A percentile compares a stretch with the other conserved stretches of the same genome.
These are phyloP conservation scores for Turritopsis rubra DNA, from an alignment of 30 jellyfish, hydroid and myxozoan species.

Conservation along the genomic window DNA sequence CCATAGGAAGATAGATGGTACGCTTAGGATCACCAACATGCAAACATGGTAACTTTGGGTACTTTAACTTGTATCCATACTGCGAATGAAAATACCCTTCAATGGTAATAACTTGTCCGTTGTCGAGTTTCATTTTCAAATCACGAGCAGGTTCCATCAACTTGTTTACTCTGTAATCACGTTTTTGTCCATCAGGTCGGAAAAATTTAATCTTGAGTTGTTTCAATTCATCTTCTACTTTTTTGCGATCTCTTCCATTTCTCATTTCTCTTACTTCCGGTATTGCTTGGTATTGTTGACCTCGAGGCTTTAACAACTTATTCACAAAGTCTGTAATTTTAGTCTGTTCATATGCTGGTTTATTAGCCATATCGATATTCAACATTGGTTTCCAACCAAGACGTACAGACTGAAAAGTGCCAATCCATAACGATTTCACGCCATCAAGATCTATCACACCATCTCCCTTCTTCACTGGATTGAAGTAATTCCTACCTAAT, in stretches of 20 bases:
- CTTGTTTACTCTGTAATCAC: slow-evolving; percentile 36
- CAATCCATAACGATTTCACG: slow-evolving; percentile 52
- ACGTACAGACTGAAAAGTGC: slow-evolving; percentile 38
- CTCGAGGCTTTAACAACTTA: background rate
- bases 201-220: slow-evolving; percentile 34
- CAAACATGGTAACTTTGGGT: slow-evolving; percentile 50
- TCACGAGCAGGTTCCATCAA: slow-evolving; percentile 34
- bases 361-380: slow-evolving; percentile 39
- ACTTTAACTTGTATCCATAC: slow-evolving; percentile 32
- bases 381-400: slow-evolving; percentile 47
- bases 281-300: background rate
- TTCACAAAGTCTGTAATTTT: slow-evolving; percentile 28
- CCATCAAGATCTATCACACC: slow-evolving; percentile 37
- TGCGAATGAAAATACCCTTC: slow-evolving; percentile 40
- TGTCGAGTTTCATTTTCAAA: slow-evolving; percentile 29
- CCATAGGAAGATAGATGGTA: slow-evolving; percentile 52
- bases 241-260: slow-evolving; percentile 9
- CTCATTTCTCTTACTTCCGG: background rate
- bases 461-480: slow-evolving; percentile 21
- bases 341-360: slow-evolving; percentile 39
- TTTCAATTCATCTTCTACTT: slow-evolving; percentile 19
- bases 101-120: slow-evolving; percentile 20
- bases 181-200: slow-evolving; percentile 42
- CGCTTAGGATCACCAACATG: slow-evolving; percentile 38
- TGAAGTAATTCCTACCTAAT: slow-evolving; percentile 46